phyloP scores from a whole-genome alignment of 2,888 invertebrate genomes.

The Siphlonurus alternatus region DNA sequence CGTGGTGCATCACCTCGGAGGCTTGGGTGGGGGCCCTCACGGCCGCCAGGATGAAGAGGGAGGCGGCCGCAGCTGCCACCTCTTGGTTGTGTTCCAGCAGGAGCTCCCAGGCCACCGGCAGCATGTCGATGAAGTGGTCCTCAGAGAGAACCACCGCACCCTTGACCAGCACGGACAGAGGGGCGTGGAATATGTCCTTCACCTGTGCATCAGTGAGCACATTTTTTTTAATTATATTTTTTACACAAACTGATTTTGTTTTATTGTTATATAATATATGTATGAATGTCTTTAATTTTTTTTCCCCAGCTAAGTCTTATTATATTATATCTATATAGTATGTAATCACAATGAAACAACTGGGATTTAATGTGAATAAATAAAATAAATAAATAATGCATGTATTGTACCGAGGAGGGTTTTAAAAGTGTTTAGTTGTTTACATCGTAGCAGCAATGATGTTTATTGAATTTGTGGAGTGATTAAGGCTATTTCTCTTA shows the following conservation, averaged over 20 bases:
- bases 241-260: neutral
- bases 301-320: too few relatives aligned
- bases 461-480: too few relatives aligned
- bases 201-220: slow-evolving; percentile 41
- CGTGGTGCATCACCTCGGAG: slow-evolving; percentile 73
- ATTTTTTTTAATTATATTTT: neutral
- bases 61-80: slow-evolving; percentile 67
- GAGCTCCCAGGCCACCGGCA: slow-evolving; percentile 91
- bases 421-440: too few relatives aligned
- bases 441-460: too few relatives aligned
- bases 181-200: slow-evolving; percentile 77
- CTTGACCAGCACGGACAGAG: slow-evolving; percentile 71
- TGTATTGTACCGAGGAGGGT: too few relatives aligned
- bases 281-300: neutral
- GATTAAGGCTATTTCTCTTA: too few relatives aligned
- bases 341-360: too few relatives aligned
- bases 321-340: too few relatives aligned
- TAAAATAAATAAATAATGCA: too few relatives aligned
- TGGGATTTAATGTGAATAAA: too few relatives aligned
- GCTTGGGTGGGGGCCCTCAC: slow-evolving; percentile 84
- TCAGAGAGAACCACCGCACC: slow-evolving; percentile 78
- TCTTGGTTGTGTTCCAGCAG: slow-evolving; percentile 83
- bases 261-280: too few relatives aligned
- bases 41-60: slow-evolving; percentile 81
- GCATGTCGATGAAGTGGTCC: slow-evolving; percentile 70